Evolutionary conservation across 2,888 invertebrate species (phyloP), one percentile per base, ranked within the genome.

Genomic region (Arctia plantaginis): DNA sequence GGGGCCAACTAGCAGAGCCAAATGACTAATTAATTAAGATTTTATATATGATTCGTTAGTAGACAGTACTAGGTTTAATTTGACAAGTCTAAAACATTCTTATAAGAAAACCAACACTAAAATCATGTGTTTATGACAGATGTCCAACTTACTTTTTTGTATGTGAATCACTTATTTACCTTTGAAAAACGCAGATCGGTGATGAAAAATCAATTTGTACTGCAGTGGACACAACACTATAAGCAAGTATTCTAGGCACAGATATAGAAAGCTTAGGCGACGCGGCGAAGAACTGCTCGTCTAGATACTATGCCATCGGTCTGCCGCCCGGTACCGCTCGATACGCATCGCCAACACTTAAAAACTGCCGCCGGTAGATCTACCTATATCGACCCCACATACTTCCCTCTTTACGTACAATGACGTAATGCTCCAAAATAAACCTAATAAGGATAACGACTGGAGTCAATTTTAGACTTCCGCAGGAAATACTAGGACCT

Each of bases 361-460:
- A 84, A 78, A 81, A 83, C 62, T 51, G 15, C 65, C 47, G 47
- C 65, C 62, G 62, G 81, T 79, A 77, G 81, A 74, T 84, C 79
- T 81, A 82, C 73, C 79, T 82, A 82, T 79, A 85, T 81, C 86
- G 87, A 88, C 85, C 86, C 86, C 86, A 83, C 86, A 84, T 86
- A 84, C 86, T 86, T 86, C 85, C 89, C 84, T 85, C 82, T 68
- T 55, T 85, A 84, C 72, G 87, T 87, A 88, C 88, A 92, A 93
- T 96, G 95, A 96, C 95, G 96, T 96, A 95, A 96, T 95, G 92
- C 85, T 92, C 94, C 92, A 95, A 95, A 95, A 95, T 95, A 95
- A 94, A 94, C 93, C 91, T 89, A 93, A 90, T 92, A 94, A 86
- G 94, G 94, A 92, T 92, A 92, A 91, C 89, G 85, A 82, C 82